Percentiles rank a stretch among this genome's conserved stretches.
These are phyloP conservation scores for Thripadectes ignobilis DNA, from an alignment of 2,797 vertebrate genomes.

Conservation along the genomic window DNA sequence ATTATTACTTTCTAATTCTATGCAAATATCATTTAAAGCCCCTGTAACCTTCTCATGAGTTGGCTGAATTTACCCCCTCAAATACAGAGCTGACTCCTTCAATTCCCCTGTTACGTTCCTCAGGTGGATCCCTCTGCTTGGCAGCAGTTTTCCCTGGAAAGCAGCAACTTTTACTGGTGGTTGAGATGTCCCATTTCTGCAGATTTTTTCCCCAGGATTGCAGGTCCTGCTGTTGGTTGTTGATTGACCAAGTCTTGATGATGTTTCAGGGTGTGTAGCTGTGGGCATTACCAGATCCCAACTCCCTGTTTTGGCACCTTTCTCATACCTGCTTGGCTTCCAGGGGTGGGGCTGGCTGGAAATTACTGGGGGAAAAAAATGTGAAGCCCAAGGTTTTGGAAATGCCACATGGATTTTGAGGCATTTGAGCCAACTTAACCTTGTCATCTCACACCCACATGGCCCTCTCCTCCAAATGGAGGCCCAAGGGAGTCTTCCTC, in stretches of 20 bases:
- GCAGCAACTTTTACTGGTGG: background rate
- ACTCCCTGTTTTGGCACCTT: background rate
- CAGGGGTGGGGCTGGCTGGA: background rate
- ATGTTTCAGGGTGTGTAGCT: background rate
- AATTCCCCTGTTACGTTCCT: background rate
- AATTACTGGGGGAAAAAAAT: background rate
- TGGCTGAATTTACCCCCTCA: background rate
- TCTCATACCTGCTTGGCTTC: background rate
- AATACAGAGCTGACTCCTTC: background rate
- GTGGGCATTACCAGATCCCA: background rate
- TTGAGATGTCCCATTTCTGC: background rate
- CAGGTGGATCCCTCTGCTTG: background rate
- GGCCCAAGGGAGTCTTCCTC: background rate
- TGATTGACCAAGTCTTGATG: rapidly evolving
- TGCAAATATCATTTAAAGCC: slow-evolving; percentile 35
- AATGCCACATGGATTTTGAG: background rate
- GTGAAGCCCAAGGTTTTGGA: background rate
- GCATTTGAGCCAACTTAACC: background rate
- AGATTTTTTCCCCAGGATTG: background rate
- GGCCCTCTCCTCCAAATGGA: background rate
- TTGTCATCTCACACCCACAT: rapidly evolving
- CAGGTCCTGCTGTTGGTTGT: rapidly evolving
- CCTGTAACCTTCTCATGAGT: background rate
- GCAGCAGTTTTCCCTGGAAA: background rate
- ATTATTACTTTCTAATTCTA: slow-evolving; percentile 64